Conservation (phyloP, 2,888 invertebrate species). For the Anorthoa munda region DNA sequence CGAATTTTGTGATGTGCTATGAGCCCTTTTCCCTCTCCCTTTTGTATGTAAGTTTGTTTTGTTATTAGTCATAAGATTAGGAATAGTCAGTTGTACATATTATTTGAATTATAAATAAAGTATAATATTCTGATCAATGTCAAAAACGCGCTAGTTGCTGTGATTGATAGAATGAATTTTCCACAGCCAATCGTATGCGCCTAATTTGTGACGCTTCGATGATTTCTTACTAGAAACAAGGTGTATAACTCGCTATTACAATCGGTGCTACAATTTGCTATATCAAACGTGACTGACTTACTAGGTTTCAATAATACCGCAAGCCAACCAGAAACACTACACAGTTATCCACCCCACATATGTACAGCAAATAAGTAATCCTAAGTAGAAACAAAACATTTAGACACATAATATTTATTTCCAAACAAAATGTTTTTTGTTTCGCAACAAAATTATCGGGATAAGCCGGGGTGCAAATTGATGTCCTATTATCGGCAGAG, state of each 20-base stretch:
- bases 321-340: conserved; percentile 2
- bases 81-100: too few relatives aligned
- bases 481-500: conserved; percentile 56
- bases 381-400: conserved; percentile 28
- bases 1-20: too few relatives aligned
- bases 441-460: conserved; percentile 52
- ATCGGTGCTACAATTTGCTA: neutral
- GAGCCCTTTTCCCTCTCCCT: too few relatives aligned
- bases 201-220: neutral
- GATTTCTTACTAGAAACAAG: neutral
- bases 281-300: conserved; percentile 18
- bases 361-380: neutral
- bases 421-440: conserved; percentile 49
- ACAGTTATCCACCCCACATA: neutral
- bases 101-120: too few relatives aligned
- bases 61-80: too few relatives aligned
- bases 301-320: conserved; percentile 5
- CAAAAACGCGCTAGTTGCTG: neutral
- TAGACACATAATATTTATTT: conserved; percentile 36
- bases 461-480: conserved; percentile 50
- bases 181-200: neutral
- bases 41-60: too few relatives aligned
- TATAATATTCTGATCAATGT: too few relatives aligned
- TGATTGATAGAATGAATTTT: neutral
- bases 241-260: neutral